Evolutionary conservation across 2,888 invertebrate species (phyloP).

Genomic region (Cataglyphis cursor): DNA sequence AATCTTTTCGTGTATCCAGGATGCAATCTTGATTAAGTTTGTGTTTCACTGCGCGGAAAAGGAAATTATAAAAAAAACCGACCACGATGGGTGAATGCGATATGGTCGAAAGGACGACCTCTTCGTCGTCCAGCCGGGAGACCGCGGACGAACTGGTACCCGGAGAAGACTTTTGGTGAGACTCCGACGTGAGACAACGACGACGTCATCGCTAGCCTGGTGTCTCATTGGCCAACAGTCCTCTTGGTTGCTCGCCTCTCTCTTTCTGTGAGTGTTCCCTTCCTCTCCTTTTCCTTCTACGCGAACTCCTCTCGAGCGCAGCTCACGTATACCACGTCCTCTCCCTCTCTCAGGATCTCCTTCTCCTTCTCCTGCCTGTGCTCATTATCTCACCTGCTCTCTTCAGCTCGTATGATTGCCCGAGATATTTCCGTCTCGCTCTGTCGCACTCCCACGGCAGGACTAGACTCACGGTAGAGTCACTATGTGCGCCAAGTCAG

Average conservation of each 20-base stretch:
- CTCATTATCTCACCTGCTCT: slow-evolving; percentile 55
- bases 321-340: slow-evolving; percentile 50
- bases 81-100: slow-evolving; percentile 47
- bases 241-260: slow-evolving; percentile 71
- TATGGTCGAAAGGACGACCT: slow-evolving; percentile 64
- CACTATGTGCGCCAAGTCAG: slow-evolving; percentile 60
- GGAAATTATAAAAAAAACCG: slow-evolving; percentile 59
- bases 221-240: slow-evolving; percentile 81
- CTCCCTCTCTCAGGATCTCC: slow-evolving; percentile 45
- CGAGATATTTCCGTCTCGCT: slow-evolving; percentile 55
- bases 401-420: slow-evolving; percentile 21
- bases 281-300: slow-evolving; percentile 73
- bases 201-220: slow-evolving; percentile 82
- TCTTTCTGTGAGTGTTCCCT: slow-evolving; percentile 68
- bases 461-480: slow-evolving; percentile 50
- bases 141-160: slow-evolving; percentile 85
- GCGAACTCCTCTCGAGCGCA: slow-evolving; percentile 64
- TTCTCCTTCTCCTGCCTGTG: slow-evolving; percentile 57
- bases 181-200: slow-evolving; percentile 81
- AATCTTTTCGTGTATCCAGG: slow-evolving; percentile 77
- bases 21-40: slow-evolving; percentile 75
- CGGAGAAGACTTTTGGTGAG: slow-evolving; percentile 82
- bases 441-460: slow-evolving; percentile 58
- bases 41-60: slow-evolving; percentile 70
- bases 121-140: slow-evolving; percentile 84